phyloP scores from a whole-genome alignment of 2,888 invertebrate genomes.

The Ormyrus labotus region DNA sequence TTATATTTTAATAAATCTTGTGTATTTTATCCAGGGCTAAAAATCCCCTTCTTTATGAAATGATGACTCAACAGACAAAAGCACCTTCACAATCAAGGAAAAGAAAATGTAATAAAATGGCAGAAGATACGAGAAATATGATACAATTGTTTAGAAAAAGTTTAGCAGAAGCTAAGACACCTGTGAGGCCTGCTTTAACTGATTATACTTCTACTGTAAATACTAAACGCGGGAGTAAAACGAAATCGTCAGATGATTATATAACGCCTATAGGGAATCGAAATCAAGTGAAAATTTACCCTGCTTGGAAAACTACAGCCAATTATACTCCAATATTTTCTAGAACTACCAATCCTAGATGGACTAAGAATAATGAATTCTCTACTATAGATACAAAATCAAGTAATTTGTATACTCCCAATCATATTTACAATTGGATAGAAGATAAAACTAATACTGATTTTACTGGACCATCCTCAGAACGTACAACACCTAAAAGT shows the following conservation, averaged over 20 bases:
- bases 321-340: conserved; percentile 45
- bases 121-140: background rate
- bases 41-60: conserved; percentile 17
- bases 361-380: conserved; percentile 11
- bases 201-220: background rate
- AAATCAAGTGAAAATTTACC: conserved; percentile 16
- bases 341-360: conserved; percentile 34
- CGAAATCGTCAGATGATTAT: background rate
- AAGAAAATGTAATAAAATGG: conserved; percentile 12
- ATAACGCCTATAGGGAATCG: background rate
- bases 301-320: conserved; percentile 44
- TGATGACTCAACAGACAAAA: background rate
- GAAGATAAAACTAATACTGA: background rate
- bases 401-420: conserved; percentile 43
- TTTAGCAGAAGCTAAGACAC: background rate
- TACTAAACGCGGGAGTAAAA: background rate
- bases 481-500: background rate
- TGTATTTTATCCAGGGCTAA: conserved; percentile 35
- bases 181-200: background rate
- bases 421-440: conserved; percentile 23
- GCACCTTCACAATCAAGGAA: conserved; percentile 17
- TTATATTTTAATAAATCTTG: conserved; percentile 6
- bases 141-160: conserved; percentile 26
- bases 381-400: background rate
- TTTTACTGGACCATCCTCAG: background rate